Percentiles rank a stretch among this genome's conserved stretches.
phyloP scores from a whole-genome alignment of 2,797 vertebrate genomes.

The Hydrophis major region DNA sequence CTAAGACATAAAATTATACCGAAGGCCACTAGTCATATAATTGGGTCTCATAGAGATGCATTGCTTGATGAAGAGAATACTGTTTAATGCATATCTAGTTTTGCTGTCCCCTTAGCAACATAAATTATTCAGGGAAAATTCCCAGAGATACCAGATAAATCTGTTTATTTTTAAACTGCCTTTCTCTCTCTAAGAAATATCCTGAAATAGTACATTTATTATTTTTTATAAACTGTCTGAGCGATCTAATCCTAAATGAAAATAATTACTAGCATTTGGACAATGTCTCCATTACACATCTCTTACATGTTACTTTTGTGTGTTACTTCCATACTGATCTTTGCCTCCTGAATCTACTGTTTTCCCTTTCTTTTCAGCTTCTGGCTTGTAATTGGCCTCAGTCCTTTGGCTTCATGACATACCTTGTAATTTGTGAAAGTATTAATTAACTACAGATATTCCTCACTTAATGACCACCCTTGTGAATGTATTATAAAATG shows the following conservation, averaged over 20 bases:
- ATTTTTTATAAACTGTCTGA: background rate
- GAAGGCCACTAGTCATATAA: background rate
- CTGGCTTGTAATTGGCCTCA: background rate
- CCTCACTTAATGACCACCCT: background rate
- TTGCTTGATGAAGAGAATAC: background rate
- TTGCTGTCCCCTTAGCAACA: background rate
- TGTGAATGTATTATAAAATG: too few relatives aligned
- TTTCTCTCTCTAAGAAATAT: background rate
- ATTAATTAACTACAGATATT: background rate
- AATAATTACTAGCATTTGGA: background rate
- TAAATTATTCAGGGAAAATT: background rate
- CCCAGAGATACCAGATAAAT: background rate
- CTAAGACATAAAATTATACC: background rate
- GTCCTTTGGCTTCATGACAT: background rate
- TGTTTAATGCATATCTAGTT: background rate
- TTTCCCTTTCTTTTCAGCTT: background rate
- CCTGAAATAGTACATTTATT: background rate
- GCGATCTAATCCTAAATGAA: background rate
- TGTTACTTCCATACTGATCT: background rate
- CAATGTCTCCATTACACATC: background rate
- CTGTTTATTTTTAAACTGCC: background rate
- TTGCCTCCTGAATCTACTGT: background rate
- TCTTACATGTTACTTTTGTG: background rate
- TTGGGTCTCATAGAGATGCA: background rate
- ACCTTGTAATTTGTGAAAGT: background rate